Conservation (phyloP, 2,888 invertebrate species). For the Dilophus febrilis region DNA sequence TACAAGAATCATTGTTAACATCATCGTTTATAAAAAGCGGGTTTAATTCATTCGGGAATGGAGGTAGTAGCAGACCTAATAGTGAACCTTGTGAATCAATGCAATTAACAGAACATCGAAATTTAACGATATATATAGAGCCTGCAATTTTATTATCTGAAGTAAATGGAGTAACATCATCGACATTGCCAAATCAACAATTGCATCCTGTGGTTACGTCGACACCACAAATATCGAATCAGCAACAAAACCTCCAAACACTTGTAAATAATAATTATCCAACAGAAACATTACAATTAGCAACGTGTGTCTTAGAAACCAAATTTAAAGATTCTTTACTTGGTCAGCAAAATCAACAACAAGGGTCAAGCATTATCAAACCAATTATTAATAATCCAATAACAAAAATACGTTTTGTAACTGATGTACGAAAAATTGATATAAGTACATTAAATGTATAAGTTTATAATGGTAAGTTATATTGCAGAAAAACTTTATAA, state of each 20-base stretch:
- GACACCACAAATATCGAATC: conserved; percentile 3
- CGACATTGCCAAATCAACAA: too few relatives aligned
- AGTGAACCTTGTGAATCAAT: background rate
- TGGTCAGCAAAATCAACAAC: too few relatives aligned
- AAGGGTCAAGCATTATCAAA: too few relatives aligned
- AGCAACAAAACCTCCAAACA: background rate
- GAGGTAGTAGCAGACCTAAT: too few relatives aligned
- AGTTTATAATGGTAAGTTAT: too few relatives aligned
- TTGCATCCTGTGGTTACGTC: background rate
- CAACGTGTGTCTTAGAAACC: conserved; percentile 11
- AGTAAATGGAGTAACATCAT: background rate
- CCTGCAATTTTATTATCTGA: background rate
- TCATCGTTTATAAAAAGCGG: conserved; percentile 35
- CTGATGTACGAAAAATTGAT: too few relatives aligned
- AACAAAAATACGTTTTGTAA: too few relatives aligned
- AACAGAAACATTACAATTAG: conserved; percentile 9
- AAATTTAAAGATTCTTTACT: conserved; percentile 10
- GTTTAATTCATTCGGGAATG: conserved; percentile 28
- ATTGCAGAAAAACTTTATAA: too few relatives aligned
- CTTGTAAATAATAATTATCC: conserved; percentile 1
- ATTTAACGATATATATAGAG: conserved; percentile 9
- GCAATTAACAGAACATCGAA: conserved; percentile 18
- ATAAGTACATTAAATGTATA: too few relatives aligned
- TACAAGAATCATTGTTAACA: conserved; percentile 46
- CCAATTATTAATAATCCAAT: too few relatives aligned